A percentile compares a stretch with the other conserved stretches of the same genome.
Evolutionary conservation across 2,888 invertebrate species (phyloP).

Genomic region (Halictus quadricinctus): DNA sequence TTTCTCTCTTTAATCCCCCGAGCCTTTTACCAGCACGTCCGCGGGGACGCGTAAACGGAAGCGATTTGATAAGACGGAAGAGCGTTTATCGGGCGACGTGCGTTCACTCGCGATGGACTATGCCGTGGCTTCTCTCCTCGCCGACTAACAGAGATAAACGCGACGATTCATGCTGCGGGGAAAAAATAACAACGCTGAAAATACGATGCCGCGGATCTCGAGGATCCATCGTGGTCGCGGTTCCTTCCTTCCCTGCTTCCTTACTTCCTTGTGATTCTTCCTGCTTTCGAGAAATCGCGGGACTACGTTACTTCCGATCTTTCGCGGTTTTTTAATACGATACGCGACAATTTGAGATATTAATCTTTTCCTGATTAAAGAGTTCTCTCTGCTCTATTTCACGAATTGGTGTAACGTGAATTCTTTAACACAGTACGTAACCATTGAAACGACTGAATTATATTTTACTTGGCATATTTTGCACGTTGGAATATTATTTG

Average conservation of each 20-base stretch:
- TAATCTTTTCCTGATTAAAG: too few species aligned
- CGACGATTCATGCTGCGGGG: neutral
- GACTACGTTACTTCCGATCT: neutral
- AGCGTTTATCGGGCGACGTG: constrained; percentile 40
- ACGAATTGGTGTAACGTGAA: too few species aligned
- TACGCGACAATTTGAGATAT: neutral
- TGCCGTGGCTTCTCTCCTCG: neutral
- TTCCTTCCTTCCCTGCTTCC: neutral
- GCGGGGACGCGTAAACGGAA: constrained; percentile 40
- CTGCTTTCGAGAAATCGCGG: neutral
- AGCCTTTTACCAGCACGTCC: constrained; percentile 28
- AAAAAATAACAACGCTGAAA: neutral
- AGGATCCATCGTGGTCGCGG: neutral
- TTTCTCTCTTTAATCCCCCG: constrained; percentile 20
- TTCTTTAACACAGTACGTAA: too few species aligned
- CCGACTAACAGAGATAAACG: neutral
- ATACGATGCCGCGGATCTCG: neutral
- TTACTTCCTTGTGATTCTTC: neutral
- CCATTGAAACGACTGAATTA: too few species aligned
- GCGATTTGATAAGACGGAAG: constrained; percentile 53
- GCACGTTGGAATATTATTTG: too few species aligned
- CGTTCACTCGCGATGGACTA: constrained; percentile 20
- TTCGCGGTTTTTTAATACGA: neutral
- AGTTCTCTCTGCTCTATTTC: too few species aligned
- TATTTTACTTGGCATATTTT: too few species aligned